Base-by-base conservation (phyloP, 2,888 invertebrate genomes). In the Platerodrilus igneus region DNA sequence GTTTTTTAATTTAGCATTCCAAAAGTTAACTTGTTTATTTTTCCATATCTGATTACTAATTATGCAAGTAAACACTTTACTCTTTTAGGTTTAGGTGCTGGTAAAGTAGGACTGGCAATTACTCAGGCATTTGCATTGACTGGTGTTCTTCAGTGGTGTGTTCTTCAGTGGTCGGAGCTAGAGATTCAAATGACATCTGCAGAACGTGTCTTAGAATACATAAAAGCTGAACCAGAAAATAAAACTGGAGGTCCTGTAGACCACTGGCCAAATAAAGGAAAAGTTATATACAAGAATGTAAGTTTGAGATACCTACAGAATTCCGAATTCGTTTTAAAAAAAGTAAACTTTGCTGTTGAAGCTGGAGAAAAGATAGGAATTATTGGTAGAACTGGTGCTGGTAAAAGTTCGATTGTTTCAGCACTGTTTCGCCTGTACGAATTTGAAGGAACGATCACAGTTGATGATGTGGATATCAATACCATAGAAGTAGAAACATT, bases 141-240 rank as follows among this genome's bases (percentile, higher is more conserved):
- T 0, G 86, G 86, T 6, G 68, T 72, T 62, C 50, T 78, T 51
- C 78, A 78, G 59, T 78, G 78, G 77, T 76, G 75, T 5, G 73
- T 79, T 49, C 73, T 94, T 3, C 94, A 94, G 66, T 90, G 90
- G 55, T 90, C 93, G 0, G 94, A 94, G 66, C 64, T 67, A 11
- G 68, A 68, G 62, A 91, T 87, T 59, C 83, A 81, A 52, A 87
- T 90, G 88, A 89, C 87, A 2, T 83, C 87, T 6, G 92, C 95
- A 0, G 95, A 96, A 68, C 77, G 92, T 63, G 76, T 85, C 0
- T 30, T 62, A 17, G 67, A 67, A 48, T 66, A 67, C 29, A 58
- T 73, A 1, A 63, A 72, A 10, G 57, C 80, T 5, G 66, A 71
- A 41, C 52, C 58, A 3, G 70, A 72, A 53, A 39, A 51, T 6